phyloP scores from a whole-genome alignment of 2,888 invertebrate genomes.

The Margaritifera margaritifera region DNA sequence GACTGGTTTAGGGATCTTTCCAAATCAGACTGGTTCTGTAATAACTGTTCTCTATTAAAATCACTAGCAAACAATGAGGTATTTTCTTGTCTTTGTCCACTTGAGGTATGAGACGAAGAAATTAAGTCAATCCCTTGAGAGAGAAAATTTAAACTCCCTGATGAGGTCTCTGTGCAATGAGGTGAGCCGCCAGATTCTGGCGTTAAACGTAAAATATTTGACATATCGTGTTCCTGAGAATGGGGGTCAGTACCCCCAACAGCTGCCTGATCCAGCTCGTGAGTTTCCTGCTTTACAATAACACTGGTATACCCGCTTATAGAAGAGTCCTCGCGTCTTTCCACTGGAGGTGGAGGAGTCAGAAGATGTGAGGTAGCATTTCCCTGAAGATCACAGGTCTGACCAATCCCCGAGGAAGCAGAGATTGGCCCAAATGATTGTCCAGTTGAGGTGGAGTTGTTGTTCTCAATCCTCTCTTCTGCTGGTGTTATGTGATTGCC shows the following conservation, averaged over 20 bases:
- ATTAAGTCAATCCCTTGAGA: conserved; percentile 34
- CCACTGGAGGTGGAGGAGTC: conserved; percentile 33
- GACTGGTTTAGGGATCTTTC: no score
- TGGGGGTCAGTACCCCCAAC: conserved; percentile 21
- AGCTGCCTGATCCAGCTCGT: conserved; percentile 33
- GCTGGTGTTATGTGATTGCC: conserved; percentile 17
- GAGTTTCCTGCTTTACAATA: conserved; percentile 52
- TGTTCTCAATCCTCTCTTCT: conserved; percentile 30
- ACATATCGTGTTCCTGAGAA: conserved; percentile 27
- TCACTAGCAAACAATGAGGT: conserved; percentile 37
- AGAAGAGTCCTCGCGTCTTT: conserved; percentile 22
- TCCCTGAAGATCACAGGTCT: conserved; percentile 40
- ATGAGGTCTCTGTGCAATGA: no score
- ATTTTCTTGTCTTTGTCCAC: conserved; percentile 29
- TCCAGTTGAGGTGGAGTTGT: conserved; percentile 21
- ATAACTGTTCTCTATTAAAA: conserved; percentile 27
- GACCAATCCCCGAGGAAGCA: conserved; percentile 40
- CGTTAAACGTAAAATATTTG: conserved; percentile 30
- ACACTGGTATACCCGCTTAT: conserved; percentile 46
- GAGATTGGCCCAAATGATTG: conserved; percentile 25
- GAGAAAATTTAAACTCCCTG: no score
- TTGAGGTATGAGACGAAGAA: conserved; percentile 42
- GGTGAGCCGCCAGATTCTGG: conserved; percentile 35
- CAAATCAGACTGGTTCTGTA: no score
- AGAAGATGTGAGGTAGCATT: conserved; percentile 45